Percentiles rank a stretch among this genome's conserved stretches.
Evolutionary conservation across 1,140 invertebrate genomes (phyloP).

Genomic region (Dinothrombium tinctorium): DNA sequence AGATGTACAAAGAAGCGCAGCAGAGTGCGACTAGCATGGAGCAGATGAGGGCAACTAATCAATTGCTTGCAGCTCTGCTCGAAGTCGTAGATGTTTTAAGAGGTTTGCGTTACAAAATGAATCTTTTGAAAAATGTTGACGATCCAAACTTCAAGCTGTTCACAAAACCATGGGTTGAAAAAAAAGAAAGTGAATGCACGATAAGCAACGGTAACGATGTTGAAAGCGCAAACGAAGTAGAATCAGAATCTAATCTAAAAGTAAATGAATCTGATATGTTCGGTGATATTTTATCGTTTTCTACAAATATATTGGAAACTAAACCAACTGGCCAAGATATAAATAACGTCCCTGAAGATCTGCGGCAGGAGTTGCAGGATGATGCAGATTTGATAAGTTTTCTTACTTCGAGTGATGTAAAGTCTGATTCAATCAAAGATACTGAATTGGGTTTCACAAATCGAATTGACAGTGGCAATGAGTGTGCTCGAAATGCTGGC

Average conservation of each 20-base stretch:
- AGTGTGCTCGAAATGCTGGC: background rate
- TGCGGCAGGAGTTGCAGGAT: background rate
- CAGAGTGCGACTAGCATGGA: background rate
- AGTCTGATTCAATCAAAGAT: background rate
- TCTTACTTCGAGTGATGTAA: background rate
- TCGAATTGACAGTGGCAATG: background rate
- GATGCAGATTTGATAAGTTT: conserved; percentile 4
- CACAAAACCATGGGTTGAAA: background rate
- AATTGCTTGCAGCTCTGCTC: background rate
- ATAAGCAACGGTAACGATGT: background rate
- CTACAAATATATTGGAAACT: conserved; percentile 1
- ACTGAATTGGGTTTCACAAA: background rate
- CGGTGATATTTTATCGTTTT: conserved; percentile 3
- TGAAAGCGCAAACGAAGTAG: background rate
- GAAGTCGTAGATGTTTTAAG: conserved; percentile 4
- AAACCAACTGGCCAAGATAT: background rate
- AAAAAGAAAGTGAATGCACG: background rate
- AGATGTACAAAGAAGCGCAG: background rate
- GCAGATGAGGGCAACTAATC: conserved; percentile 2
- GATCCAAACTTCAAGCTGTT: background rate
- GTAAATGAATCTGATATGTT: conserved; percentile 1
- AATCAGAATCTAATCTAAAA: background rate
- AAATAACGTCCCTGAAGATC: conserved; percentile 2
- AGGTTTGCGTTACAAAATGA: conserved; percentile 2
- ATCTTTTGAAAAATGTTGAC: background rate